These are phyloP conservation scores for Leucoma salicis DNA, from an alignment of 2,888 invertebrate species.

Conservation along the genomic window DNA sequence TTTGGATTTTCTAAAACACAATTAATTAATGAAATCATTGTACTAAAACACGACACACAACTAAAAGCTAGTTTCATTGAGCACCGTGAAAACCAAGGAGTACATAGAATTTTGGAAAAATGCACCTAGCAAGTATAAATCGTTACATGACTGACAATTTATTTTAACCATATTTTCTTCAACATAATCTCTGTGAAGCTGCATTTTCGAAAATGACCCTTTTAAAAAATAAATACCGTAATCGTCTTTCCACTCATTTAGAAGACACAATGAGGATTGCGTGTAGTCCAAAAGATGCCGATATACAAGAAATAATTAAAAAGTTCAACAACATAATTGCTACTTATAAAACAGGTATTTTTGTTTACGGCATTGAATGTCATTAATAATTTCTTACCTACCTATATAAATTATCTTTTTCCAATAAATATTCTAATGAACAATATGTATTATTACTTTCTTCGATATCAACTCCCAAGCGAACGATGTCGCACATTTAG, in stretches of 20 bases:
- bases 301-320: constrained; percentile 18
- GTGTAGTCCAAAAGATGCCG: not conserved
- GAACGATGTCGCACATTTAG: not conserved
- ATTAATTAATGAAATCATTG: constrained; percentile 6
- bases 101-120: constrained; percentile 12
- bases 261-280: constrained; percentile 16
- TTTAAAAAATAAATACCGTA: constrained; percentile 18
- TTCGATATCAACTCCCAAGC: not conserved
- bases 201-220: not conserved
- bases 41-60: constrained; percentile 10
- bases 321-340: constrained; percentile 1
- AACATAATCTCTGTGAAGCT: constrained; percentile 14
- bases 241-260: constrained; percentile 15
- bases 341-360: not conserved
- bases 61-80: constrained; percentile 6
- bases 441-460: not conserved
- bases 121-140: constrained; percentile 13
- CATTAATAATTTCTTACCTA: not conserved
- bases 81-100: constrained; percentile 4
- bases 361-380: not conserved
- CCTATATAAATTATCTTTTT: not conserved
- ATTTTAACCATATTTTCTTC: constrained; percentile 12
- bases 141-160: constrained; percentile 13
- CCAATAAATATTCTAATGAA: constrained; percentile 1
- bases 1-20: constrained; percentile 11